Evolutionary conservation across 2,888 invertebrate species (phyloP).

Genomic region (Phymatocera aterrima): DNA sequence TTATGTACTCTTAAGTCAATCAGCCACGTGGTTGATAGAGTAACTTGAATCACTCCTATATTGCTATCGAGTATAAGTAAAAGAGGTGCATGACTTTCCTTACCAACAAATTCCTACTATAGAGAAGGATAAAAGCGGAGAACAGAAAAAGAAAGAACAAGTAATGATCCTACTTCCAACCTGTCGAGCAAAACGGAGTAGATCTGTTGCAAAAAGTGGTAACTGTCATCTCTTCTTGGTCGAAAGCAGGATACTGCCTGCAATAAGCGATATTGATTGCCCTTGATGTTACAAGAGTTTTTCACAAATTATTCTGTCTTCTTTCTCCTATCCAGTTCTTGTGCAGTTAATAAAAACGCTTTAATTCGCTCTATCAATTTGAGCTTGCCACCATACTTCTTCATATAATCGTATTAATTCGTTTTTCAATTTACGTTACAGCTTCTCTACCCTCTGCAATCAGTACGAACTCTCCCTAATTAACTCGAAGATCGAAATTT

Average conservation of each 20-base stretch:
- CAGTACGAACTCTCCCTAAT: neutral
- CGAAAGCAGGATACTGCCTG: neutral
- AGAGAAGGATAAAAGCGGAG: too few species aligned
- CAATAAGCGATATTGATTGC: slow-evolving; percentile 1
- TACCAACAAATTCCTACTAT: neutral
- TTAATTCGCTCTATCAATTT: slow-evolving; percentile 14
- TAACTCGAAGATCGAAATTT: neutral
- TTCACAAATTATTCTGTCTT: slow-evolving; percentile 21
- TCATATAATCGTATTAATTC: neutral
- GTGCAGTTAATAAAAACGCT: slow-evolving; percentile 7
- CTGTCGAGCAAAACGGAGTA: slow-evolving; percentile 12
- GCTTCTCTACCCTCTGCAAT: neutral
- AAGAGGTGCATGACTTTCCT: slow-evolving; percentile 3
- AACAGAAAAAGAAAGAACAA: neutral
- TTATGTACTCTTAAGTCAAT: neutral
- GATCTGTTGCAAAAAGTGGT: slow-evolving; percentile 15
- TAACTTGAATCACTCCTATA: too few species aligned
- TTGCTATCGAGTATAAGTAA: neutral
- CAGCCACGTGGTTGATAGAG: neutral
- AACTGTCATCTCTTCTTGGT: slow-evolving; percentile 3
- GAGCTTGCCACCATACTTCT: neutral
- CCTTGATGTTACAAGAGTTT: slow-evolving; percentile 9
- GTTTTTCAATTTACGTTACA: too few species aligned
- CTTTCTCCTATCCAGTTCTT: neutral
- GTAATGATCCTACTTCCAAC: slow-evolving; percentile 5